Evolutionary conservation across 2,888 invertebrate species (phyloP).

Genomic region (Lasioglossum morio): DNA sequence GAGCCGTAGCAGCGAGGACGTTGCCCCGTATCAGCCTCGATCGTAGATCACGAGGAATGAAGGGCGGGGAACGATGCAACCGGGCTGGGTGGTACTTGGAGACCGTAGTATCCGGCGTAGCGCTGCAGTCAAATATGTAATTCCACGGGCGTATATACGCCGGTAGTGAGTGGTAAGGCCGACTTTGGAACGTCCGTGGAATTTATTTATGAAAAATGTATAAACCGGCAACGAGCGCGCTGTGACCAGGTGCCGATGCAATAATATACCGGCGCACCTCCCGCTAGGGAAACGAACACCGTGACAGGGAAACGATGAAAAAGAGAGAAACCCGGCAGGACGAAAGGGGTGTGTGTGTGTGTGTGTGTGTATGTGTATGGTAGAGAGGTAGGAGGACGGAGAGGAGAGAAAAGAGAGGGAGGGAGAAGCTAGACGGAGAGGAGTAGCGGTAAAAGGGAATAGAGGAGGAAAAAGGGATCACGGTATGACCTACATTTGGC

Average conservation of each 20-base stretch:
- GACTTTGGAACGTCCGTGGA: conserved; percentile 59
- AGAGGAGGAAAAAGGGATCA: conserved; percentile 65
- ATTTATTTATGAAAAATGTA: conserved; percentile 79
- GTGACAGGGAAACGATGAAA: conserved; percentile 36
- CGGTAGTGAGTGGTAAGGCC: conserved; percentile 25
- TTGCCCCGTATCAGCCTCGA: not conserved
- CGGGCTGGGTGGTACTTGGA: not conserved
- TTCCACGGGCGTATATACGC: conserved; percentile 37
- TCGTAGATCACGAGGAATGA: conserved; percentile 6
- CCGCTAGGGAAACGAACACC: conserved; percentile 32
- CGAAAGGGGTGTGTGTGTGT: not conserved
- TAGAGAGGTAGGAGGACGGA: not conserved
- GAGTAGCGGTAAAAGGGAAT: conserved; percentile 44
- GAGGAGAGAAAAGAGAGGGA: conserved; percentile 48
- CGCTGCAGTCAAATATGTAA: conserved; percentile 49
- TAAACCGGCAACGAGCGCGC: conserved; percentile 58
- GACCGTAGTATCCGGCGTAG: conserved; percentile 10
- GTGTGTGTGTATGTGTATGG: not conserved
- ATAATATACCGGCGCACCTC: conserved; percentile 47
- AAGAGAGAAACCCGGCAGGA: conserved; percentile 24
- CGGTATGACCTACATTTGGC: conserved; percentile 79
- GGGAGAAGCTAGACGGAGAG: conserved; percentile 25
- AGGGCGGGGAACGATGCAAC: not conserved
- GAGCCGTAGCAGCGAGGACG: not conserved
- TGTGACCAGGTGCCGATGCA: conserved; percentile 49